phyloP scores from a whole-genome alignment of 1,140 invertebrate genomes.

The Cardiocondyla obscurior region DNA sequence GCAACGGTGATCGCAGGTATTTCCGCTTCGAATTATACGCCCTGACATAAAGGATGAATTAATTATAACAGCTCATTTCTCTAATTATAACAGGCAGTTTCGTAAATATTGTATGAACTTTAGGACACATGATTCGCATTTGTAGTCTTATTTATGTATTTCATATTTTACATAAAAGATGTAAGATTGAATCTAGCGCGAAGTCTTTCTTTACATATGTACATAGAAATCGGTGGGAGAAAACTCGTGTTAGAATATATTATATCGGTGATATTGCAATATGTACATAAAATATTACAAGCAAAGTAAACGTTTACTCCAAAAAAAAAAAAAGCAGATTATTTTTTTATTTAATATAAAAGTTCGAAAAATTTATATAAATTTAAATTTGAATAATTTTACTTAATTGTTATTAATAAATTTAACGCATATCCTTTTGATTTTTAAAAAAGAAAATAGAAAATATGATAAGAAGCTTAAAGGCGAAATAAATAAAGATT shows the following conservation, averaged over 20 bases:
- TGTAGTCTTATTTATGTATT: background rate
- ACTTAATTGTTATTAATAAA: background rate
- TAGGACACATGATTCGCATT: background rate
- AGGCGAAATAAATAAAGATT: background rate
- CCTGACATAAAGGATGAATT: conserved; percentile 8
- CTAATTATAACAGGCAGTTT: conserved; percentile 58
- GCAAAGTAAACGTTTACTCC: background rate
- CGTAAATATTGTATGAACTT: conserved; percentile 60
- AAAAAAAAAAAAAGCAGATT: background rate
- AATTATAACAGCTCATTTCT: conserved; percentile 64
- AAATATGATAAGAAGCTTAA: too few relatives aligned
- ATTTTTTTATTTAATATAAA: background rate
- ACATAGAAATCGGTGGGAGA: background rate
- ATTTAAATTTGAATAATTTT: background rate
- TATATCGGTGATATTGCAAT: background rate
- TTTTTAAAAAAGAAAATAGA: background rate
- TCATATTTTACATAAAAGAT: background rate
- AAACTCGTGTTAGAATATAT: background rate
- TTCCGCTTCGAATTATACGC: background rate
- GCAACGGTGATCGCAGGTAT: background rate
- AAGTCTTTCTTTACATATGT: background rate
- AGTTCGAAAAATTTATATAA: background rate
- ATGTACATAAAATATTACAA: background rate
- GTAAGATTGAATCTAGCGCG: background rate
- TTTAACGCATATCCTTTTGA: background rate